Conservation (phyloP, 2,113 vertebrate genomes). For the Oryzias javanicus region DNA sequence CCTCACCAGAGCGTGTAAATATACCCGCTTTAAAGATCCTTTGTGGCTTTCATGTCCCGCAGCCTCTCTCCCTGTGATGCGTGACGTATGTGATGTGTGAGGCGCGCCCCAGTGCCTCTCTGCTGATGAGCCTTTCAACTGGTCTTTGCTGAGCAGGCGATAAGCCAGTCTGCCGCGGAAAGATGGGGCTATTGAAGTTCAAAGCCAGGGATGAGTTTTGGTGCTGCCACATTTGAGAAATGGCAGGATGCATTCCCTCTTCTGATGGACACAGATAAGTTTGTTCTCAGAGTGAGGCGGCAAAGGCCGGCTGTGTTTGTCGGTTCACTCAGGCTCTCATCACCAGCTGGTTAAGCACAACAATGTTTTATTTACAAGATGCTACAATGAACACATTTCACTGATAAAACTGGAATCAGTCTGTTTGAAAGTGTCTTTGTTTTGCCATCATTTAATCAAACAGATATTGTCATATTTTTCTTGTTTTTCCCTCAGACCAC, state of each 20-base stretch:
- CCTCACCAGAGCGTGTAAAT: background rate
- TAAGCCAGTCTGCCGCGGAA: constrained; percentile 2
- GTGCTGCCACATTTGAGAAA: constrained; percentile 8
- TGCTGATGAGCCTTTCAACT: constrained; percentile 22
- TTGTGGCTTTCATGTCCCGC: constrained; percentile 9
- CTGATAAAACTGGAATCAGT: background rate
- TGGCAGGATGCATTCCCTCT: constrained; percentile 1
- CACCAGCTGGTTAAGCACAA: constrained; percentile 2
- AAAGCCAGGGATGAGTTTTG: constrained; percentile 6
- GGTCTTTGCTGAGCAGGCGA: constrained; percentile 4
- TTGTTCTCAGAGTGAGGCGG: constrained; percentile 12
- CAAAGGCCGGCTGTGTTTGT: background rate
- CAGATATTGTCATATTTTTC: background rate
- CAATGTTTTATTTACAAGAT: background rate
- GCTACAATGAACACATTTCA: background rate
- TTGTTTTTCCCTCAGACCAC: background rate
- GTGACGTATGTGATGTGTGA: constrained; percentile 4
- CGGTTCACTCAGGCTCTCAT: background rate
- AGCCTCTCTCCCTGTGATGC: constrained; percentile 13
- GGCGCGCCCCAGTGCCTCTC: background rate
- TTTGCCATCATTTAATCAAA: background rate
- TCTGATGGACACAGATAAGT: constrained; percentile 34
- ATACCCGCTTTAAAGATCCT: constrained; percentile 4
- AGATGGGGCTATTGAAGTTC: constrained; percentile 10
- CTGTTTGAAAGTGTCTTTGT: background rate